These are phyloP conservation scores for Thymelicus acteon DNA, from an alignment of 2,888 invertebrate species.

Conservation along the genomic window DNA sequence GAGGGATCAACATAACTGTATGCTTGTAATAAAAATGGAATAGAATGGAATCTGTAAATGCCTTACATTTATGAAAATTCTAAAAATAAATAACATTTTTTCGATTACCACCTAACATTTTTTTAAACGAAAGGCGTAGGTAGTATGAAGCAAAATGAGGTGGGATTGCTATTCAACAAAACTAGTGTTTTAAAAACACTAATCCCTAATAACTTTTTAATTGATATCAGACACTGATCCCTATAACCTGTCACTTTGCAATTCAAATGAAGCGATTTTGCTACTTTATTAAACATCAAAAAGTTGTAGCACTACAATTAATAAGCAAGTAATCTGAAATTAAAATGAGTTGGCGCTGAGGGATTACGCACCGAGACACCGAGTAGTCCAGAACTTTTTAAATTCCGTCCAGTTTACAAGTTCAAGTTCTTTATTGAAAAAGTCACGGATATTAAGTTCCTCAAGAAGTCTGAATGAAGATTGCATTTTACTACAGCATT, in stretches of 20 bases:
- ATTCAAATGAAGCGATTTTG: neutral
- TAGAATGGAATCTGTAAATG: too few species aligned
- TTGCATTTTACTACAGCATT: neutral
- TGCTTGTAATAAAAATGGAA: too few species aligned
- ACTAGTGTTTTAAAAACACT: too few species aligned
- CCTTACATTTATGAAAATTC: too few species aligned
- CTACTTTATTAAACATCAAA: neutral
- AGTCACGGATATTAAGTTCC: constrained; percentile 19
- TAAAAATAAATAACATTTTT: too few species aligned
- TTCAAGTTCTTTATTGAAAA: constrained; percentile 31
- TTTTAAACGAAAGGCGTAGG: too few species aligned
- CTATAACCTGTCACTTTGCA: neutral
- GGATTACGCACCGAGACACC: constrained; percentile 9
- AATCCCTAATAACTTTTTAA: too few species aligned
- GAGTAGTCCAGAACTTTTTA: constrained; percentile 7
- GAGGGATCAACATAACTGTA: too few species aligned
- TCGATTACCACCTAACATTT: too few species aligned
- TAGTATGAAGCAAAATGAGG: too few species aligned
- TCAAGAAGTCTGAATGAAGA: constrained; percentile 11
- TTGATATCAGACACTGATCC: too few species aligned
- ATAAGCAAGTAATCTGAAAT: constrained; percentile 9
- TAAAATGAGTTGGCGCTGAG: constrained; percentile 4
- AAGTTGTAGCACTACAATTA: constrained; percentile 8
- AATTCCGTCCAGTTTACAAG: constrained; percentile 20
- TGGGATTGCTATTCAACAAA: too few species aligned